Conservation (phyloP, 2,888 invertebrate genomes). For the Acanthacorydalis orientalis region DNA sequence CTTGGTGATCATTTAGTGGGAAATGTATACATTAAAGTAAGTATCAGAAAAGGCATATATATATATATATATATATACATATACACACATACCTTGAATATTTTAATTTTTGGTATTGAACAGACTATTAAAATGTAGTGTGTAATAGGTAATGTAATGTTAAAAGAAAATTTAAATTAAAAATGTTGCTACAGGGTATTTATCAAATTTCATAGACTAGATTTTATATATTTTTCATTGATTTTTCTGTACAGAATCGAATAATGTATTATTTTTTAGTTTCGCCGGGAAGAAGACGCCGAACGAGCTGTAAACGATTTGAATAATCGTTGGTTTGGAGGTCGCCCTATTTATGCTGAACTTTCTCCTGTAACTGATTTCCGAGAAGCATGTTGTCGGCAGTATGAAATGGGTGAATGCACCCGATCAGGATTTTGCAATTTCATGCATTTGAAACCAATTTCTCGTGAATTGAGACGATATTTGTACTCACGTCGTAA, state of each 20-base stretch:
- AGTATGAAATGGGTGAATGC: constrained; percentile 99
- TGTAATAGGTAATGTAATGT: no score
- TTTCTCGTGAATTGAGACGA: constrained; percentile 83
- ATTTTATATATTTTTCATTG: no score
- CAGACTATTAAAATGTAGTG: no score
- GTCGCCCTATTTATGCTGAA: constrained; percentile 94
- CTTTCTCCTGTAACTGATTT: constrained; percentile 98
- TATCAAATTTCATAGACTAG: no score
- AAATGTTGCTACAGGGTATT: no score
- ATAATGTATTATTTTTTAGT: no score
- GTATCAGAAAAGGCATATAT: constrained; percentile 6
- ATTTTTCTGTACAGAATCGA: no score
- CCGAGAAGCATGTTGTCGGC: constrained; percentile 96
- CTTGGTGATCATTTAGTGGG: constrained; percentile 96
- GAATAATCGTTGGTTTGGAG: constrained; percentile 98
- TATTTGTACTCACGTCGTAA: constrained; percentile 59
- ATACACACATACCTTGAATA: no score
- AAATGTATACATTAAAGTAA: constrained; percentile 95
- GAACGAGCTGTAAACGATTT: constrained; percentile 93
- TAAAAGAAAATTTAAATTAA: no score
- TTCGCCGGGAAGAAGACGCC: constrained; percentile 94
- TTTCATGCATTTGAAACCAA: constrained; percentile 99
- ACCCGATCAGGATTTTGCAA: constrained; percentile 98
- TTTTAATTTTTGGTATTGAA: no score
- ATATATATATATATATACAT: no score